Conservation (phyloP, 2,797 vertebrate genomes). For the Toxotes lorentzi region DNA sequence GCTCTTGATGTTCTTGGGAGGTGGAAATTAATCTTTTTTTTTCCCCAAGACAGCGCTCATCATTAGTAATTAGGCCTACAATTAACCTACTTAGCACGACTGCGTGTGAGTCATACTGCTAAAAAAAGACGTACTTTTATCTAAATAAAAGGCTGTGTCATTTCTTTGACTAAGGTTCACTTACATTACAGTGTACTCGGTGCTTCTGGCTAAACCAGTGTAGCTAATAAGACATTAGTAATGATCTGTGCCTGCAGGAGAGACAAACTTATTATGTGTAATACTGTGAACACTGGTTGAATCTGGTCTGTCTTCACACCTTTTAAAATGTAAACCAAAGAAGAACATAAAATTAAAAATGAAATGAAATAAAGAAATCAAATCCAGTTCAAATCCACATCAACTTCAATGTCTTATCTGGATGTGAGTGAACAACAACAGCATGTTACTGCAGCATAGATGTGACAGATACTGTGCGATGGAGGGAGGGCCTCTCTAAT, state of each 20-base stretch:
- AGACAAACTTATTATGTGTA: not conserved
- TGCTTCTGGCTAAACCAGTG: not conserved
- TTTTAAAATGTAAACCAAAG: not conserved
- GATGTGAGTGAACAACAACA: not conserved
- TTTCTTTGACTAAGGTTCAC: not conserved
- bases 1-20: constrained; percentile 24
- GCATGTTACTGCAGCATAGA: not conserved
- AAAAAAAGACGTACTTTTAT: not conserved
- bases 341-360: not conserved
- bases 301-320: not conserved
- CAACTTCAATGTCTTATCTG: not conserved
- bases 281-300: not conserved
- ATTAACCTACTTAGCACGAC: constrained; percentile 45
- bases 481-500: not conserved
- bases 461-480: not conserved
- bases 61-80: constrained; percentile 49
- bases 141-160: not conserved
- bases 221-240: not conserved
- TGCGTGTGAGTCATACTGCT: constrained; percentile 1
- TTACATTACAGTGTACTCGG: not conserved
- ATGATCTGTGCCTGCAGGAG: not conserved
- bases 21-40: constrained; percentile 23
- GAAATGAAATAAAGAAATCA: not conserved
- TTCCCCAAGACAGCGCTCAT: constrained; percentile 23
- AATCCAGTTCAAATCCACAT: constrained; percentile 1